Evolutionary conservation across 2,888 invertebrate genomes (phyloP), one percentile per base, ranked within the genome.

Genomic region (Calliopum simillimum): DNA sequence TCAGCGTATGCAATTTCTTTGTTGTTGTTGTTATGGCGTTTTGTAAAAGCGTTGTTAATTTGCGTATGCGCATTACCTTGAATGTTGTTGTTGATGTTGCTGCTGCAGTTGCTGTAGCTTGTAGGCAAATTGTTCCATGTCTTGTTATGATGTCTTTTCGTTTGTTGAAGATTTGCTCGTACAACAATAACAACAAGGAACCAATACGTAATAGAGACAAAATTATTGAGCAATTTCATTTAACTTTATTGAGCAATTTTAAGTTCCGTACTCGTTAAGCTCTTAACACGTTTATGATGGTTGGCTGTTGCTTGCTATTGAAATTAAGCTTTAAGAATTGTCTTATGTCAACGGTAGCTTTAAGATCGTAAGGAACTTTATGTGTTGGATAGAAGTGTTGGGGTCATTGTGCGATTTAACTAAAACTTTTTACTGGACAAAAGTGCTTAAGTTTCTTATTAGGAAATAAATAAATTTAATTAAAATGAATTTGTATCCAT

Each of bases 161-260:
- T n/a, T 46, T 19, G 49, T 5, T 23, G 12, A 13, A 25, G 67
- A 46, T 63, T 47, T 55, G 43, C 47, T 41, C 53, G 51, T 53
- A 49, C 71, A 68, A 66, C 71, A 4, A 33, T 8, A 33, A 33
- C 33, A 33, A 33, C 33, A 4, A 25, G 25, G 3, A 25, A 25
- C 33, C 21, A 19, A 19, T 8, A 33, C 47, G 67, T 19, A 78
- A 33, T 80, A 80, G 79, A 78, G 78, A 81, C 81, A 80, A 81
- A 81, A 81, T 81, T 81, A 81, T 81, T 81, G 81, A 80, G 80
- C 81, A 81, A 81, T 81, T 81, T 81, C 75, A 77, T 79, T 81
- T 81, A 79, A 81, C 76, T 81, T 81, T 81, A 81, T 81, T 82
- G 80, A 79, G 79, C 81, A 81, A 81, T 81, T 80, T 66, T 16